These are phyloP conservation scores for Anguilla anguilla DNA, from an alignment of 2,797 vertebrate genomes.

Conservation along the genomic window DNA sequence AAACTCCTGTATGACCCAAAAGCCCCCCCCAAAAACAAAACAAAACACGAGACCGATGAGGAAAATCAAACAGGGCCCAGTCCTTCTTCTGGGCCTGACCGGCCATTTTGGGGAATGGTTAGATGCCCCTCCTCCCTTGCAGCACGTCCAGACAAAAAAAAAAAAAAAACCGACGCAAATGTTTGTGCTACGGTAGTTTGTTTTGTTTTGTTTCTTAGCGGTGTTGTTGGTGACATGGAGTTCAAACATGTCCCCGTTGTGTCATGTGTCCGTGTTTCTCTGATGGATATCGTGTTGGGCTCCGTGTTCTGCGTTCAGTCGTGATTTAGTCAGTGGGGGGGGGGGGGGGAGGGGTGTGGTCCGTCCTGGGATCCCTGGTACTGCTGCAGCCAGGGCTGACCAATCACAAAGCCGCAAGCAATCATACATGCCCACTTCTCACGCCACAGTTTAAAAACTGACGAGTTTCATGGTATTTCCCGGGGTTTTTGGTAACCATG, in stretches of 20 bases:
- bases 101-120: background rate
- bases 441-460: conserved; percentile 46
- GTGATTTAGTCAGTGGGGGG: background rate
- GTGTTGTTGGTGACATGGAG: conserved; percentile 24
- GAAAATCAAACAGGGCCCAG: background rate
- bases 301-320: background rate
- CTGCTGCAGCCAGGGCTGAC: background rate
- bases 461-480: conserved; percentile 64
- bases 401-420: background rate
- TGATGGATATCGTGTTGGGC: background rate
- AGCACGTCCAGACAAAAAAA: background rate
- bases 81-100: background rate
- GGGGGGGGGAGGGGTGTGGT: no score
- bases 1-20: background rate
- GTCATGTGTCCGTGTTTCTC: background rate
- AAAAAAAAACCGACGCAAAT: background rate
- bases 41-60: background rate
- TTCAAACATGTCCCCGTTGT: conserved; percentile 17
- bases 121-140: background rate
- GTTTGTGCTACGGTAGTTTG: background rate
- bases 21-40: background rate
- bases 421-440: background rate
- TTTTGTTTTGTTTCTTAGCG: background rate
- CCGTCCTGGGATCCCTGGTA: background rate
- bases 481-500: conserved; percentile 75